Evolutionary conservation across 2,113 vertebrate species (phyloP).

Genomic region (Micronycteris hirsuta): DNA sequence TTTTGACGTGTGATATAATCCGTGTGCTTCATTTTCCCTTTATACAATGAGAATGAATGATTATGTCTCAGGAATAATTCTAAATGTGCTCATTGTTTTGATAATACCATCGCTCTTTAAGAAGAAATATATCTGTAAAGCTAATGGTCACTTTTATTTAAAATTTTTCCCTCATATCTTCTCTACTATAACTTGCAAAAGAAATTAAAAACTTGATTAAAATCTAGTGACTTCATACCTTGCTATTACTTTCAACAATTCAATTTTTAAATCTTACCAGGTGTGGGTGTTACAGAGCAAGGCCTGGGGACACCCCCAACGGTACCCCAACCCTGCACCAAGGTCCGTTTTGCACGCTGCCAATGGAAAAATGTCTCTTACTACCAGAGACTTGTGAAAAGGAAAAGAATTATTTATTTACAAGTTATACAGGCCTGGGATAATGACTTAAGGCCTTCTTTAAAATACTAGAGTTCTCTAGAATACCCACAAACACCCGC

Average conservation of each 20-base stretch:
- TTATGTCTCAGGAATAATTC: background rate
- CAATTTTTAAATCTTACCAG: slow-evolving; percentile 25
- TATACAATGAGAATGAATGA: slow-evolving; percentile 12
- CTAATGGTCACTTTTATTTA: background rate
- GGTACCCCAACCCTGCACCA: too few relatives aligned
- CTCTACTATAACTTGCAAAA: background rate
- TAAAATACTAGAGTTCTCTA: too few relatives aligned
- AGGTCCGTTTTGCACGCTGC: too few relatives aligned
- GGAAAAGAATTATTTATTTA: too few relatives aligned
- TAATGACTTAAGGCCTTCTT: too few relatives aligned
- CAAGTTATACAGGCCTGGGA: too few relatives aligned
- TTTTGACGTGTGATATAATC: background rate
- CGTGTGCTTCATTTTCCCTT: background rate
- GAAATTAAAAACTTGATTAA: background rate
- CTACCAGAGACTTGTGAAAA: too few relatives aligned
- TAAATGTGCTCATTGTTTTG: slow-evolving; percentile 50
- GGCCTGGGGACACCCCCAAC: too few relatives aligned
- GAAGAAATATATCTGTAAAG: slow-evolving; percentile 33
- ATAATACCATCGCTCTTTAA: background rate
- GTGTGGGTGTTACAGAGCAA: too few relatives aligned
- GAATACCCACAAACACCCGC: too few relatives aligned
- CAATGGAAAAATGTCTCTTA: too few relatives aligned
- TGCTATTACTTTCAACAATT: background rate
- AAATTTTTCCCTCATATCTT: background rate
- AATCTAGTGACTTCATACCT: background rate